These are phyloP conservation scores for Pheosia gnoma DNA, from an alignment of 2,888 invertebrate species.

Conservation along the genomic window DNA sequence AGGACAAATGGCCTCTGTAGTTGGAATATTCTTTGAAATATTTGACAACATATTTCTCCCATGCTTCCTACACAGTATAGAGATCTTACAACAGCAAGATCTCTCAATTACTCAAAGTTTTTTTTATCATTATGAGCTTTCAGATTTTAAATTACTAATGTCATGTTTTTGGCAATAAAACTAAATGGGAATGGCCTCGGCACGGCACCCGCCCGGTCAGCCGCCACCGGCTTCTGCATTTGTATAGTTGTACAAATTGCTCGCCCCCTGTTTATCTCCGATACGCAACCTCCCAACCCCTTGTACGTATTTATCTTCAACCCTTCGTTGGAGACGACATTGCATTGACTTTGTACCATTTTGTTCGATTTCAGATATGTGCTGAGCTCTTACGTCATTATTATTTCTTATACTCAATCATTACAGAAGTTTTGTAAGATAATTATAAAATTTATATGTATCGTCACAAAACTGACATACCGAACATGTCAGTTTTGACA, in stretches of 20 bases:
- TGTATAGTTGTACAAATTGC: conserved; percentile 79
- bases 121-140: neutral
- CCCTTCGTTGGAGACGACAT: conserved; percentile 66
- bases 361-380: conserved; percentile 59
- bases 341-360: conserved; percentile 74
- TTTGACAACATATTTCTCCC: too few relatives aligned
- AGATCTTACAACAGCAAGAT: too few relatives aligned
- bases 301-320: conserved; percentile 76
- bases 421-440: too few relatives aligned
- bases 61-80: too few relatives aligned
- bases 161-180: neutral
- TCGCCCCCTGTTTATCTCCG: conserved; percentile 77
- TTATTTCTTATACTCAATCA: neutral
- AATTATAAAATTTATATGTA: too few relatives aligned
- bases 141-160: neutral
- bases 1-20: too few relatives aligned
- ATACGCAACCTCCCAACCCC: conserved; percentile 62
- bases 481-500: too few relatives aligned
- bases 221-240: conserved; percentile 57
- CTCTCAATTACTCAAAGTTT: too few relatives aligned
- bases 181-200: neutral
- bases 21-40: too few relatives aligned
- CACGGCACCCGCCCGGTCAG: conserved; percentile 4
- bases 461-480: too few relatives aligned
- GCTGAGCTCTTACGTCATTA: conserved; percentile 10